Evolutionary conservation across 1,140 invertebrate species (phyloP), one percentile per base, ranked within the genome.

Genomic region (Magallana ariakensis): DNA sequence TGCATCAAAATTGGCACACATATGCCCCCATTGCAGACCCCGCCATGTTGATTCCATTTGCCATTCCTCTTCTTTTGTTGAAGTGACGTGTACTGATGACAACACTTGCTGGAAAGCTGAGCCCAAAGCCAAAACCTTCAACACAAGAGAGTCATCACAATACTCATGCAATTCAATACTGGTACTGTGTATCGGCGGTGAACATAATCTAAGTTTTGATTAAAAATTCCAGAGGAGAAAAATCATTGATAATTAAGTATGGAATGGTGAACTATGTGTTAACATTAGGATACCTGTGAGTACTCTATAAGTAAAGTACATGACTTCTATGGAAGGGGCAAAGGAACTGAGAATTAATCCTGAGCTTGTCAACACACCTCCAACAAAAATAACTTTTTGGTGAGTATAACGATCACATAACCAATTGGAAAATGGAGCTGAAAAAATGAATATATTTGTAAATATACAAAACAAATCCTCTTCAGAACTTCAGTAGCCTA

Each of bases 1-100:
- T 95, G 94, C 33, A 96, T 96, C 46, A 98, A 93, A 81, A 91
- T 91, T 7, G 10, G 97, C 96, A 85, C 97, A 0, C 97, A 92
- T 93, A 98, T 98, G 11, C 58, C 11, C 86, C 86, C 4, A 66
- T 53, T n/a, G 81, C 86, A 11, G 86, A 70, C 3, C 86, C 86
- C 0, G 86, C 26, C 0, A 53, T 56, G 2, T 57, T 22, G 15
- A 87, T 22, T 56, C 86, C 86, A 33, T 66, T 70, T 33, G 86
- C 86, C 46, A 87, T 10, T 5, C 81, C 58, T 9, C 55, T 46
- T 7, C 46, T 9, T 55, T 84, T 83, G 22, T 75, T 57, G 26
- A 87, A 87, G 22, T 83, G 58, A 5, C 70, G 56, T 56, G 81
- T 62, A 6, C 33, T 46, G 8, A 83, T 75, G 1, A 83, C 66